Evolutionary conservation across 2,888 invertebrate species (phyloP).

Genomic region (Sclerodermus sp.): DNA sequence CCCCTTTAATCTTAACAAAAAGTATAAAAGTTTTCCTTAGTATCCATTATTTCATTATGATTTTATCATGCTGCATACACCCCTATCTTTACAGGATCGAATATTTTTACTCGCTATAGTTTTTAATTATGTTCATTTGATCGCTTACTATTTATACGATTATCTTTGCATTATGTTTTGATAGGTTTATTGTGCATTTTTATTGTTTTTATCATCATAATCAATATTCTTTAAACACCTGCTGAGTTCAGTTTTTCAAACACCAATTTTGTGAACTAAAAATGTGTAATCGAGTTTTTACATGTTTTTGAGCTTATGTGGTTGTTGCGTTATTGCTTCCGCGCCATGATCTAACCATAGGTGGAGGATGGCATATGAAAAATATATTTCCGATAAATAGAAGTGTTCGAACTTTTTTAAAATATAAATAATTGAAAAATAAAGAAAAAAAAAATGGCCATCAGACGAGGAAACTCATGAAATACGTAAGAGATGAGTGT

Average conservation of each 20-base stretch:
- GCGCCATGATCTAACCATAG: constrained; percentile 44
- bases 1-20: constrained; percentile 2
- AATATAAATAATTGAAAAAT: no score
- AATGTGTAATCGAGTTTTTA: no score
- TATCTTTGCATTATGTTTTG: not conserved
- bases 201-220: constrained; percentile 4
- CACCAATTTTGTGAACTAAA: no score
- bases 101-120: no score
- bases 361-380: constrained; percentile 36
- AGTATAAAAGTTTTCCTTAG: constrained; percentile 3
- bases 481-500: constrained; percentile 52
- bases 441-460: constrained; percentile 17
- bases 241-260: no score
- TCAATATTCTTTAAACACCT: not conserved
- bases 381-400: not conserved
- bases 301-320: constrained; percentile 35
- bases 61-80: constrained; percentile 6
- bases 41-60: not conserved
- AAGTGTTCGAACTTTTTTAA: not conserved
- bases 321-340: constrained; percentile 42
- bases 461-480: constrained; percentile 17
- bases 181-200: not conserved
- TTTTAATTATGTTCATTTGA: not conserved
- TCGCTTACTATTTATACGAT: not conserved
- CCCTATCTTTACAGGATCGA: not conserved